Base-by-base conservation (phyloP, 2,888 invertebrate species). In the Melanostoma scalare region DNA sequence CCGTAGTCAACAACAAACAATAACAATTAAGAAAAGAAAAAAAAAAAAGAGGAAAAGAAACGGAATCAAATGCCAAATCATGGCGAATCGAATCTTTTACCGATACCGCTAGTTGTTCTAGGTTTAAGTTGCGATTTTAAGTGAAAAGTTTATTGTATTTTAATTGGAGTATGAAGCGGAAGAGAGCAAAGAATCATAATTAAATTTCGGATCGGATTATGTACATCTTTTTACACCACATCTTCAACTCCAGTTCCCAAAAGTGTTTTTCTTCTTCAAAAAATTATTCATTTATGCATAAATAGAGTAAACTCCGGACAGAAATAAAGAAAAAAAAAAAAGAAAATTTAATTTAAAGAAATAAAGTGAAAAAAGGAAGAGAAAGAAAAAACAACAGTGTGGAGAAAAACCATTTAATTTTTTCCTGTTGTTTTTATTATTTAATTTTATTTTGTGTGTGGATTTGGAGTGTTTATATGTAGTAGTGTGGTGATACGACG, bases 361-460 rank as follows among this genome's bases (percentile, higher is more conserved):
- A 50, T 38, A 30, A 50, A 61, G 8, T 6, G 60, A 61, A 9
- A 30, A 33, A 55, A 65, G 53, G 20, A 2, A 69, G 20, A 69
- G 36, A 55, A 40, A 2, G 20, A 53, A 44, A 71, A 52, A 44
- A 63, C 20, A 67, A 55, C 33, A 76, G 53, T 40, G 38, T 30
- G 10, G 42, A 72, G 58, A 53, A 78, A 68, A 84, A 74, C 77
- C 65, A 33, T 84, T 71, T 61, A 67, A 67, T 74, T 79, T 20
- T 20, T 67, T 79, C 50, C 65, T 61, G 52, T 46, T 68, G 61
- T 69, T 9, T 46, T 63, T 50, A 38, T 63, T 63, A 56, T 50
- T 58, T 3, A 33, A 48, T 48, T 48, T 55, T 61, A 46, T 69
- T 71, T 63, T 50, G 63, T 76, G 72, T 72, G 65, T 61, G 60